Evolutionary conservation across 2,797 vertebrate genomes (phyloP).

Genomic region (Hemitrygon akajei): DNA sequence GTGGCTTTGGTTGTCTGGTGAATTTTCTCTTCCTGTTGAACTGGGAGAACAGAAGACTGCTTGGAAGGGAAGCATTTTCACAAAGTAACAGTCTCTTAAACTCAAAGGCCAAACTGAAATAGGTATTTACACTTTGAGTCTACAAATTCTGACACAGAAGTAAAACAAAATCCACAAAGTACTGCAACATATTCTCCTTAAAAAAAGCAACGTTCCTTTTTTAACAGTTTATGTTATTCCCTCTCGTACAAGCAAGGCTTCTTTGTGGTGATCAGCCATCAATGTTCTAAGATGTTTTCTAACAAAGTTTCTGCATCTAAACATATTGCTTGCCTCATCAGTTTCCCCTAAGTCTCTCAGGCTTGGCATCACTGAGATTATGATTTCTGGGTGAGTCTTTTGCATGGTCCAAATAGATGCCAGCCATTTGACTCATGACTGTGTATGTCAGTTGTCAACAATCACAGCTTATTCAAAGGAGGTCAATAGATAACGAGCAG

Average conservation of each 20-base stretch:
- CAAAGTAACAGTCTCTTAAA: not conserved
- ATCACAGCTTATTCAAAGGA: not conserved
- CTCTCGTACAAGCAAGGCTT: not conserved
- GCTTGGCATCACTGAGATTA: not conserved
- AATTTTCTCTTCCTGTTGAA: not conserved
- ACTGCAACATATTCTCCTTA: not conserved
- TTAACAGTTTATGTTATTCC: not conserved
- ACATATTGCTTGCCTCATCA: not conserved
- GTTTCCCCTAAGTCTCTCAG: not conserved
- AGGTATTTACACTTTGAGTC: not conserved
- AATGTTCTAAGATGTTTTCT: not conserved
- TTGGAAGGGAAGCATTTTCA: not conserved
- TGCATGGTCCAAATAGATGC: not conserved
- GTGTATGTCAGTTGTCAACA: not conserved
- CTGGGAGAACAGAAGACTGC: not conserved
- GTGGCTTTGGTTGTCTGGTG: not conserved
- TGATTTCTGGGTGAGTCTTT: not conserved
- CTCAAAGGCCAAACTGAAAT: not conserved
- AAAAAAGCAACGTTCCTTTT: not conserved
- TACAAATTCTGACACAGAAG: not conserved
- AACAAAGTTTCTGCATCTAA: not conserved
- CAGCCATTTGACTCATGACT: not conserved
- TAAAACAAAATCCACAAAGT: not conserved
- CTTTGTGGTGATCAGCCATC: not conserved
- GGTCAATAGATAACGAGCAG: not conserved